These are phyloP conservation scores for Papilio aristodemus DNA, from an alignment of 1,140 invertebrate species.

Conservation along the genomic window DNA sequence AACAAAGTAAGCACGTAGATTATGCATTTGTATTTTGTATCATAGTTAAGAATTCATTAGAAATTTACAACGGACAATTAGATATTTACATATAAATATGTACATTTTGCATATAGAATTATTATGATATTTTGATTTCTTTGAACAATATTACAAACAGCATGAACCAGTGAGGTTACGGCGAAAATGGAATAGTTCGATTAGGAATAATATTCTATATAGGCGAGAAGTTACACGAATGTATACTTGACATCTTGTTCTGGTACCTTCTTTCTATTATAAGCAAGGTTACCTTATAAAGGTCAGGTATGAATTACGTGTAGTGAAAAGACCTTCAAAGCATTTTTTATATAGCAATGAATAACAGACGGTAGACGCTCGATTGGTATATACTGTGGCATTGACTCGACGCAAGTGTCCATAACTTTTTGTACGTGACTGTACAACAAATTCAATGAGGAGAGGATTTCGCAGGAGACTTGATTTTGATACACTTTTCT, in stretches of 20 bases:
- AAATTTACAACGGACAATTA: too few species aligned
- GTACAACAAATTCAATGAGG: constrained; percentile 30
- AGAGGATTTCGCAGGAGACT: constrained; percentile 27
- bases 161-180: too few species aligned
- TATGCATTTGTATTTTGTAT: not conserved
- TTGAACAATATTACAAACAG: too few species aligned
- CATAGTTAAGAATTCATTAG: too few species aligned
- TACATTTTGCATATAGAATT: too few species aligned
- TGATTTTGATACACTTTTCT: constrained; percentile 33
- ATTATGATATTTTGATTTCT: too few species aligned
- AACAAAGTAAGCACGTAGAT: not conserved
- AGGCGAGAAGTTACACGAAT: too few species aligned
- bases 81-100: too few species aligned
- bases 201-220: too few species aligned
- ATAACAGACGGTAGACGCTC: not conserved
- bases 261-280: too few species aligned
- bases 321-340: constrained; percentile 8
- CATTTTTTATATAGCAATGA: not conserved
- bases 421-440: constrained; percentile 34
- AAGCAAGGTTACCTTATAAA: not conserved
- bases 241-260: too few species aligned
- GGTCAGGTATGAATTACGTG: not conserved
- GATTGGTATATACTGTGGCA: constrained; percentile 25
- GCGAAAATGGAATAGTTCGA: too few species aligned
- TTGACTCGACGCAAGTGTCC: constrained; percentile 33